phyloP scores from a whole-genome alignment of 2,888 invertebrate genomes.

The Heliothis peltigera region DNA sequence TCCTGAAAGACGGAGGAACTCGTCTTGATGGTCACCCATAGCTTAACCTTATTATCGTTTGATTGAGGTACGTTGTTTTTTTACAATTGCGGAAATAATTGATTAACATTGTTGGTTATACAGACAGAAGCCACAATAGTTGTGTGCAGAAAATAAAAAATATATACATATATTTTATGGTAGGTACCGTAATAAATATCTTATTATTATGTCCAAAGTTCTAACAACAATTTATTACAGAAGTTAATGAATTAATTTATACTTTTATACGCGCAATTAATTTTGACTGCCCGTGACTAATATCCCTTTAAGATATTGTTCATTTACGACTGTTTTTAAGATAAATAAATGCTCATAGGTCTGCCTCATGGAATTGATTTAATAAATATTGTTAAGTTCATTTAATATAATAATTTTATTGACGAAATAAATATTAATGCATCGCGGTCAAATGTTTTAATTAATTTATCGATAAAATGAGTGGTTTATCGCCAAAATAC shows the following conservation, averaged over 20 bases:
- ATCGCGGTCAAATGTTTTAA: constrained; percentile 9
- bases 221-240: neutral
- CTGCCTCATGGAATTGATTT: neutral
- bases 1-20: no score
- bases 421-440: constrained; percentile 16
- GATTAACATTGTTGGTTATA: no score
- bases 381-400: constrained; percentile 7
- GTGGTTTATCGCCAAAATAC: constrained; percentile 5
- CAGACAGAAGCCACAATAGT: no score
- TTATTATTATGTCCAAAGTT: constrained; percentile 3
- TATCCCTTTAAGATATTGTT: constrained; percentile 3
- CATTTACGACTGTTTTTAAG: constrained; percentile 22
- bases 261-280: constrained; percentile 9
- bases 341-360: constrained; percentile 13
- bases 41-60: no score
- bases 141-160: neutral
- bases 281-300: constrained; percentile 9
- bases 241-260: constrained; percentile 1
- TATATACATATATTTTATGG: neutral
- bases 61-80: no score
- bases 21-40: no score
- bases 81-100: no score
- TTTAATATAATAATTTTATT: constrained; percentile 14
- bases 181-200: neutral
- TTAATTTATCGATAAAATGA: constrained; percentile 12